These are phyloP conservation scores for Xenopus borealis DNA, from an alignment of 2,113 vertebrate species.

Conservation along the genomic window DNA sequence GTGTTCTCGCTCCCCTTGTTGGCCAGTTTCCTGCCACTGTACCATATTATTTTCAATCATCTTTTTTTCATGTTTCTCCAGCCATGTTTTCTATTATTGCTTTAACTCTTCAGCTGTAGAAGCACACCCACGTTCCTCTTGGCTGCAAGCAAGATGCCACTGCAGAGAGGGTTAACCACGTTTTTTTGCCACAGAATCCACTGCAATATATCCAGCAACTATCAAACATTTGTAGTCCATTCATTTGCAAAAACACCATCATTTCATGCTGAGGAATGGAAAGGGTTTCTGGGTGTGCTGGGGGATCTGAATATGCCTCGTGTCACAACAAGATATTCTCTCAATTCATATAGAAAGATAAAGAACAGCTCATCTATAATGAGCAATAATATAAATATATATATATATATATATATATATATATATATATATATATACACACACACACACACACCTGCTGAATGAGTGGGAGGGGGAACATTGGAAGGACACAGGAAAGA, in stretches of 20 bases:
- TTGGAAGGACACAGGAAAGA: too few relatives aligned
- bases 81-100: background rate
- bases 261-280: conserved; percentile 23
- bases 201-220: conserved; percentile 15
- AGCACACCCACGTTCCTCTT: background rate
- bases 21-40: background rate
- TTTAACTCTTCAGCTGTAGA: background rate
- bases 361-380: too few relatives aligned
- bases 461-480: too few relatives aligned
- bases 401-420: too few relatives aligned
- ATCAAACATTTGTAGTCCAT: conserved; percentile 8
- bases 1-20: background rate
- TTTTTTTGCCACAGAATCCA: background rate
- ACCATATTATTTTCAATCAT: background rate
- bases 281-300: background rate
- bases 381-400: too few relatives aligned
- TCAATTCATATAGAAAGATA: too few relatives aligned
- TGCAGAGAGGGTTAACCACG: background rate
- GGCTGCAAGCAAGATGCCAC: background rate
- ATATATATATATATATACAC: too few relatives aligned
- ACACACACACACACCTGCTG: too few relatives aligned
- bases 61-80: background rate
- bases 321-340: too few relatives aligned
- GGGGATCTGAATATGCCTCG: background rate
- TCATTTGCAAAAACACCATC: background rate